phyloP scores from a whole-genome alignment of 2,797 vertebrate species.

The Anisognathus igniventris region DNA sequence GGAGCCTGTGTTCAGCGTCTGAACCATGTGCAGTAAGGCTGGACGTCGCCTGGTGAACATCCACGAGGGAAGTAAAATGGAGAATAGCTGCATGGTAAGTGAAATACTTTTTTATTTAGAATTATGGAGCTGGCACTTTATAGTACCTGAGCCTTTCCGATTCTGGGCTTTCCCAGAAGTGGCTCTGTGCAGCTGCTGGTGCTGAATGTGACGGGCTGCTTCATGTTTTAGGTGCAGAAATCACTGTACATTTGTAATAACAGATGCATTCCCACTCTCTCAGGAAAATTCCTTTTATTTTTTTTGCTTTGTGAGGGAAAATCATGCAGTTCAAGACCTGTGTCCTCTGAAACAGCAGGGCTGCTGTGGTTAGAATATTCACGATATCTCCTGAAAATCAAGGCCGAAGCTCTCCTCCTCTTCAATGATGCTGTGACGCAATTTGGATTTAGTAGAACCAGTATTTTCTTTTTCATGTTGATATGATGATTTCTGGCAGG shows the following conservation, averaged over 20 bases:
- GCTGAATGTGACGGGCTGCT: background rate
- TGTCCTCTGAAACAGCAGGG: background rate
- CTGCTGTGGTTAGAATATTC: background rate
- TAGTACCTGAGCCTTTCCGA: background rate
- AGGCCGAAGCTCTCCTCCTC: background rate
- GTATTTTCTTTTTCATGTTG: background rate
- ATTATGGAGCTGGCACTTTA: background rate
- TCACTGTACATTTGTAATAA: background rate
- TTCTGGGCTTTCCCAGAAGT: background rate
- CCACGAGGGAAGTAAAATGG: fast-evolving
- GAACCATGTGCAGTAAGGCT: background rate
- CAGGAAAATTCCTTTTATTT: background rate
- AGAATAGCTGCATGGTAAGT: fast-evolving
- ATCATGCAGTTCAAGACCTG: background rate
- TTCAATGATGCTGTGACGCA: background rate
- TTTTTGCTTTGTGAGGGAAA: background rate
- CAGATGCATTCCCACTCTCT: background rate
- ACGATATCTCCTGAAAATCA: background rate
- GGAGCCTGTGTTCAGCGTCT: background rate
- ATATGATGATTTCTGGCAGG: background rate
- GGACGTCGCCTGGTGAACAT: background rate
- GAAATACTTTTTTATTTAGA: background rate
- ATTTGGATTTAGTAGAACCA: background rate
- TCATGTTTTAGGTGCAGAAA: fast-evolving
- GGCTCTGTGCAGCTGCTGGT: background rate